Conservation (phyloP, 1,140 invertebrate genomes). For the Ceratosolen solmsi region DNA sequence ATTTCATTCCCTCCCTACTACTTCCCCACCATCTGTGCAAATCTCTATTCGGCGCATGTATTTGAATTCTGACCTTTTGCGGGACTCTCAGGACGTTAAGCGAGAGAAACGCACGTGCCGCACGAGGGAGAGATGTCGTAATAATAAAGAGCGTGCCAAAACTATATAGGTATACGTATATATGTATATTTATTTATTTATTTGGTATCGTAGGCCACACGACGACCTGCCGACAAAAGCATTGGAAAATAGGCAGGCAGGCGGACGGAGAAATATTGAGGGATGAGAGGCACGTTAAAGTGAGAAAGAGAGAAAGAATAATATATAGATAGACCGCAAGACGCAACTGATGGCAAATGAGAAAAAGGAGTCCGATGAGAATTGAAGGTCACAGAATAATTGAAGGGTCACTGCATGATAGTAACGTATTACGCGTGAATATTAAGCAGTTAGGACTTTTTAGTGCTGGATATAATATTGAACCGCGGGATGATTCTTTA, state of each 20-base stretch:
- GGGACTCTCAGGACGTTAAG: background rate
- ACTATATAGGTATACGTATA: too few species aligned
- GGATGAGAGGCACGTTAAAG: background rate
- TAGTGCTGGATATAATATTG: too few species aligned
- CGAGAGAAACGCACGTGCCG: slow-evolving; percentile 6
- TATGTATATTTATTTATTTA: too few species aligned
- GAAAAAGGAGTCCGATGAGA: background rate
- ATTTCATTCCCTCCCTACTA: background rate
- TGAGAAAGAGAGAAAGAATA: background rate
- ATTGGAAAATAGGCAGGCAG: too few species aligned
- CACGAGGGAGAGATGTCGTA: background rate
- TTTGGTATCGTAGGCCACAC: too few species aligned
- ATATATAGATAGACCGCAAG: background rate
- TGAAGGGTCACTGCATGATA: background rate
- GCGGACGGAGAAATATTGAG: too few species aligned
- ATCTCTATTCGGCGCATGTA: background rate
- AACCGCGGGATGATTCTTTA: too few species aligned
- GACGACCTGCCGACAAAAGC: too few species aligned
- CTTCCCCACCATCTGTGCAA: background rate
- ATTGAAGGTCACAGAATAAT: slow-evolving; percentile 3
- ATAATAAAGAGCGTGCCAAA: background rate
- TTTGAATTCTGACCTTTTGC: slow-evolving; percentile 9
- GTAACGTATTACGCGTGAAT: background rate
- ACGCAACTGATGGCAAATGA: background rate
- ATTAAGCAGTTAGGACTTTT: background rate